phyloP scores from a whole-genome alignment of 2,113 vertebrate species.

The Chionodraco myersi region DNA sequence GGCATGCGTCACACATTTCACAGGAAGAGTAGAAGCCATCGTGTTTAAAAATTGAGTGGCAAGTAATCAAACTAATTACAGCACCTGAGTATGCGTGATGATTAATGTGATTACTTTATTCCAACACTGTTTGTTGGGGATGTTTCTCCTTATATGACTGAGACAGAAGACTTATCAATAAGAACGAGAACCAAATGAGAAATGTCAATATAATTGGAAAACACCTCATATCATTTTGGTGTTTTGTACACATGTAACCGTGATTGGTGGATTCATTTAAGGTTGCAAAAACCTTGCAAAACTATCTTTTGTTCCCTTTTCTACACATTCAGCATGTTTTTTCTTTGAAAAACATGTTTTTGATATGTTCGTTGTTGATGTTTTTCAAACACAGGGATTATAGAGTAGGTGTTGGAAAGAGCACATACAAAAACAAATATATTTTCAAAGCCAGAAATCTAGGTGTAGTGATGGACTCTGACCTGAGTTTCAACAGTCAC shows the following conservation, averaged over 20 bases:
- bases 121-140: not conserved
- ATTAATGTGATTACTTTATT: not conserved
- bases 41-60: not conserved
- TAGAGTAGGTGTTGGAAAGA: not conserved
- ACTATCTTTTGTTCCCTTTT: conserved; percentile 41
- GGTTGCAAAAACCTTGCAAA: conserved; percentile 35
- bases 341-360: conserved; percentile 4
- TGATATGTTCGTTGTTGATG: not conserved
- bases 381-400: not conserved
- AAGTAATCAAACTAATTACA: not conserved
- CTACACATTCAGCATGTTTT: not conserved
- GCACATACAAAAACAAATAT: not conserved
- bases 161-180: not conserved
- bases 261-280: too few species aligned
- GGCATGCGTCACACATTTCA: not conserved
- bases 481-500: too few species aligned
- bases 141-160: not conserved
- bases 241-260: not conserved
- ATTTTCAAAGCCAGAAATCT: too few species aligned
- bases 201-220: conserved; percentile 1
- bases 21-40: not conserved
- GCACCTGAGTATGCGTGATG: not conserved
- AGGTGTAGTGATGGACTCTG: too few species aligned
- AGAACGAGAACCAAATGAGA: not conserved
- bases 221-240: not conserved